phyloP scores from a whole-genome alignment of 92 coral and sea anemone genomes.

The Phymanthus crucifer region DNA sequence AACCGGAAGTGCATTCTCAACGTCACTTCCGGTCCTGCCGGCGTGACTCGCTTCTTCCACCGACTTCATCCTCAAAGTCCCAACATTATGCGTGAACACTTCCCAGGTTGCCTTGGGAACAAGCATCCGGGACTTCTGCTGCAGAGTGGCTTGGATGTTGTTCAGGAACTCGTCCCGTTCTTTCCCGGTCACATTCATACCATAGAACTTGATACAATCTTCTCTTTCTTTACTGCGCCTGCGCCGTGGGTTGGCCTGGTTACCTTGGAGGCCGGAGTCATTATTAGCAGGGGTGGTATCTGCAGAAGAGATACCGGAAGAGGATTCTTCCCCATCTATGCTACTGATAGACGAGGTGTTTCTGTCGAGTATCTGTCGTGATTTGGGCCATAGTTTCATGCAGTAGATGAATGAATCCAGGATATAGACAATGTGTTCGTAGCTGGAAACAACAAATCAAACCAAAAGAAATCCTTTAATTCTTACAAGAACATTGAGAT shows the following conservation, averaged over 20 bases:
- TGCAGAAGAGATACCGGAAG: conserved; percentile 36
- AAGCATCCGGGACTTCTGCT: conserved; percentile 73
- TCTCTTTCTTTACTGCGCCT: conserved; percentile 67
- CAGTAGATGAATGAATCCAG: conserved; percentile 82
- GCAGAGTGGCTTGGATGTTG: conserved; percentile 67
- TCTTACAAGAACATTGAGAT: too few species aligned
- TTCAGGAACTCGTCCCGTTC: conserved; percentile 74
- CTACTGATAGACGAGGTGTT: conserved; percentile 57
- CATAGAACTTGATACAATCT: conserved; percentile 59
- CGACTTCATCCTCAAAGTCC: conserved; percentile 63
- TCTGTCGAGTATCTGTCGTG: conserved; percentile 41
- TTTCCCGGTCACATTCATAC: conserved; percentile 70
- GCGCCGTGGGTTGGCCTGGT: conserved; percentile 36
- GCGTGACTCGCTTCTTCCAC: conserved; percentile 46
- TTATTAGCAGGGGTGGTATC: conserved; percentile 22
- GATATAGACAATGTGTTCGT: conserved; percentile 84
- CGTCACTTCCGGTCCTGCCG: conserved; percentile 46
- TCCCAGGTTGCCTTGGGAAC: conserved; percentile 94
- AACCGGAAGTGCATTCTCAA: conserved; percentile 68
- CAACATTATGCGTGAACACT: conserved; percentile 74
- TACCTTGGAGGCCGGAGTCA: conserved; percentile 36
- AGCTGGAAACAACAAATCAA: conserved; percentile 54
- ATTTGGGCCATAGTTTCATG: conserved; percentile 72
- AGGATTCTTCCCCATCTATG: conserved; percentile 52
- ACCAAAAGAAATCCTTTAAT: background rate